These are phyloP conservation scores for Synanthedon myopaeformis DNA, from an alignment of 2,888 invertebrate genomes.

Conservation along the genomic window DNA sequence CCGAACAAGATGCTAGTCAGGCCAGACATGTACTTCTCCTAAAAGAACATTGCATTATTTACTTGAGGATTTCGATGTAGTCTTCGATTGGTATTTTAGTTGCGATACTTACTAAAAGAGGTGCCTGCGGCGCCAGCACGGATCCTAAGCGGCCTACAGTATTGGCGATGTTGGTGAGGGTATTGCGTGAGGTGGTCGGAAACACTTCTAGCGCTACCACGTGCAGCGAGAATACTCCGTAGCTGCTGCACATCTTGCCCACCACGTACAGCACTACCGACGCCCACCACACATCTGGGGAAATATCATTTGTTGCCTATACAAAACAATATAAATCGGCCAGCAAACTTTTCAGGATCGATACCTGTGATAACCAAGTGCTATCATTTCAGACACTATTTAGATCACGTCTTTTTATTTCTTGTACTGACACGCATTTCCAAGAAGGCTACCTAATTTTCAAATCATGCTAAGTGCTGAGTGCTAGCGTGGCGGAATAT, in stretches of 20 bases:
- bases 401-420: no score
- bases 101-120: conserved; percentile 64
- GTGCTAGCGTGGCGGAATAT: no score
- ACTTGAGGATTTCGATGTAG: no score
- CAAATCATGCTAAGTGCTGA: no score
- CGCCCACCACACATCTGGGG: conserved; percentile 46
- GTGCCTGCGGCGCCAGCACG: conserved; percentile 75
- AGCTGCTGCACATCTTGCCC: conserved; percentile 76
- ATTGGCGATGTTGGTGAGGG: conserved; percentile 74
- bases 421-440: no score
- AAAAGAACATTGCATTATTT: conserved; percentile 6
- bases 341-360: no score
- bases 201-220: conserved; percentile 78
- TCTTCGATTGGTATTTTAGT: no score
- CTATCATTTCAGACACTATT: no score
- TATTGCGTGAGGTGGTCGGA: conserved; percentile 75
- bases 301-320: background rate
- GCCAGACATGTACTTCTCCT: conserved; percentile 46
- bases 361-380: background rate
- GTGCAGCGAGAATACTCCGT: conserved; percentile 73
- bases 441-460: no score
- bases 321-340: background rate
- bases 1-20: conserved; percentile 50
- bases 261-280: conserved; percentile 67
- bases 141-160: conserved; percentile 75